phyloP scores from a whole-genome alignment of 2,113 vertebrate species.

The Choloepus hoffmanni region DNA sequence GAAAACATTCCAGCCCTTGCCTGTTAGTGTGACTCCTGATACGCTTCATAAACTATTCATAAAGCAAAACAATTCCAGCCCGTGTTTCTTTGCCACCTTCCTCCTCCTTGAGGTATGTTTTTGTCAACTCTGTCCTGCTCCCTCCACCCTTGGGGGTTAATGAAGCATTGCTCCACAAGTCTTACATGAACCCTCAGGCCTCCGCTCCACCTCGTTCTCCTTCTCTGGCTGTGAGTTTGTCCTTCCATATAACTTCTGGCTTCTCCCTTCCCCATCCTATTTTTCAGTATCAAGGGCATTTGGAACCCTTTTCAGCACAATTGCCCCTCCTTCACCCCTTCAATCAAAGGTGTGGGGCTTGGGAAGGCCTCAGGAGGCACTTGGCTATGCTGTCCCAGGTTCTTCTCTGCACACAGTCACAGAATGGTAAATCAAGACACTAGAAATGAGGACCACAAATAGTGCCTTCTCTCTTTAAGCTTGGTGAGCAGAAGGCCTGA shows the following conservation, averaged over 20 bases:
- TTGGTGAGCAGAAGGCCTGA: not conserved
- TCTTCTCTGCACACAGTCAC: not conserved
- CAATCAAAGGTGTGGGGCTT: not conserved
- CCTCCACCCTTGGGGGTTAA: constrained; percentile 32
- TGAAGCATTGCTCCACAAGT: not conserved
- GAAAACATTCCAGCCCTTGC: constrained; percentile 78
- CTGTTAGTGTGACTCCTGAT: constrained; percentile 73
- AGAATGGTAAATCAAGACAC: not conserved
- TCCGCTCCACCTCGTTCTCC: not conserved
- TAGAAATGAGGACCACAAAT: not conserved
- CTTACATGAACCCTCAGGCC: rapidly evolving
- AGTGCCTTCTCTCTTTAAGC: not conserved
- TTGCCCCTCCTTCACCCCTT: not conserved
- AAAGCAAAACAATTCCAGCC: constrained; percentile 78
- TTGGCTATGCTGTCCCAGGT: not conserved
- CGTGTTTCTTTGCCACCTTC: constrained; percentile 54
- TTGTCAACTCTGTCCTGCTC: not conserved
- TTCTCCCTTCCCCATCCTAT: not conserved
- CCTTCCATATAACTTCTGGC: not conserved
- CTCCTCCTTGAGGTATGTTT: constrained; percentile 44
- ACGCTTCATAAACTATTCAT: constrained; percentile 81
- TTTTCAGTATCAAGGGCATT: not conserved
- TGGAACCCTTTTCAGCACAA: not conserved
- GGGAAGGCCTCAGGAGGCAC: not conserved
- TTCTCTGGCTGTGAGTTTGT: not conserved